Conservation (phyloP, 2,888 invertebrate genomes). For the Syritta pipiens region DNA sequence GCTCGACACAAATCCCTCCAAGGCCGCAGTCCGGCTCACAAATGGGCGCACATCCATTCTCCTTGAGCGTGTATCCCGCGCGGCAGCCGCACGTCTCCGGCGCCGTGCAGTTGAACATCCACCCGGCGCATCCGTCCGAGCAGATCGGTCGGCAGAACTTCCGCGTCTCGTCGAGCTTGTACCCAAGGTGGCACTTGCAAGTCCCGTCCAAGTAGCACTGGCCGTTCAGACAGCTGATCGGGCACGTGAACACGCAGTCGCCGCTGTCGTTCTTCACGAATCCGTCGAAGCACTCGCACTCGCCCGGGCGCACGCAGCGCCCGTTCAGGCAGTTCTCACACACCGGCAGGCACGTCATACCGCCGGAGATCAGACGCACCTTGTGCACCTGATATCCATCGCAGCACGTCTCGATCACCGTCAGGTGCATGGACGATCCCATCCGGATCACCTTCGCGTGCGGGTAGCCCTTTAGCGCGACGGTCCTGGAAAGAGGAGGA, state of each 20-base stretch:
- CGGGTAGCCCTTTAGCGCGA: slow-evolving; percentile 73
- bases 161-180: slow-evolving; percentile 81
- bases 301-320: slow-evolving; percentile 73
- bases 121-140: slow-evolving; percentile 74
- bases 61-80: slow-evolving; percentile 77
- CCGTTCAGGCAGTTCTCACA: slow-evolving; percentile 76
- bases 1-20: slow-evolving; percentile 82
- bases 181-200: slow-evolving; percentile 85
- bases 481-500: slow-evolving; percentile 69
- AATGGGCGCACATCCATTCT: slow-evolving; percentile 74
- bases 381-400: slow-evolving; percentile 81
- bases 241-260: slow-evolving; percentile 77
- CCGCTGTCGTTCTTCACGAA: slow-evolving; percentile 76
- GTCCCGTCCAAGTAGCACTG: slow-evolving; percentile 82
- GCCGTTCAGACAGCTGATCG: slow-evolving; percentile 81
- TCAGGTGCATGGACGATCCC: slow-evolving; percentile 81
- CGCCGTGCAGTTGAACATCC: slow-evolving; percentile 76
- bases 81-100: slow-evolving; percentile 79
- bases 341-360: slow-evolving; percentile 72
- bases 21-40: slow-evolving; percentile 76
- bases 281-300: slow-evolving; percentile 76
- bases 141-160: slow-evolving; percentile 84
- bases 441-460: slow-evolving; percentile 71
- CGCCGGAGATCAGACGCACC: slow-evolving; percentile 71
- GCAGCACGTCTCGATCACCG: slow-evolving; percentile 85